Evolutionary conservation across 2,113 vertebrate genomes (phyloP).

Genomic region (Entomyzon cyanotis): DNA sequence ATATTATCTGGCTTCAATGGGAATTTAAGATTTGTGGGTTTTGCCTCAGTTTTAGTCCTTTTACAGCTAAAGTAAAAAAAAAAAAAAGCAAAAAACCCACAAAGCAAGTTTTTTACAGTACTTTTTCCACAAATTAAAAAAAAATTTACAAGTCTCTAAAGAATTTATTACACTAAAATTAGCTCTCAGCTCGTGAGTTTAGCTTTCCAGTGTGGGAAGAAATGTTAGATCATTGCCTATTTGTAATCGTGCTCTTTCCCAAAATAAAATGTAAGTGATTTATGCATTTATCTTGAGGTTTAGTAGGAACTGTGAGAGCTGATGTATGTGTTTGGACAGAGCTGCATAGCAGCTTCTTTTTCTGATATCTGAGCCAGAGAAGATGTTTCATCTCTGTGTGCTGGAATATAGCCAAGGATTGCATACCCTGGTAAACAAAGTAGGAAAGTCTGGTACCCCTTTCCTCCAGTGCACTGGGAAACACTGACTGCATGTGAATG

Average conservation of each 20-base stretch:
- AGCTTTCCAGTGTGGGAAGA: slow-evolving; percentile 38
- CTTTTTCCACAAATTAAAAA: neutral
- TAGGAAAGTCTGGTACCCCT: neutral
- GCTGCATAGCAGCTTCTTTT: neutral
- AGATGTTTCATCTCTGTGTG: neutral
- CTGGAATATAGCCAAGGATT: neutral
- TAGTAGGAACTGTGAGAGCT: neutral
- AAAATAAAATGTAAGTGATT: slow-evolving; percentile 16
- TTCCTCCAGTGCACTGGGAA: neutral
- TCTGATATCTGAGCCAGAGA: neutral
- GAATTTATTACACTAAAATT: slow-evolving; percentile 23
- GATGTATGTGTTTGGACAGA: neutral
- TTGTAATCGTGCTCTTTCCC: slow-evolving; percentile 34
- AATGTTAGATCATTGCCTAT: slow-evolving; percentile 41
- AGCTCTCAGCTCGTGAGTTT: neutral
- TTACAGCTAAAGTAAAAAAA: neutral
- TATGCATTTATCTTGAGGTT: slow-evolving; percentile 22
- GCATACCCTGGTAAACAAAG: neutral
- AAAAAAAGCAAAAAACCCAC: neutral
- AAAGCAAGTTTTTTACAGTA: neutral
- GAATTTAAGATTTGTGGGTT: neutral
- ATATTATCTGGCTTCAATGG: neutral
- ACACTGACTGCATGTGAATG: neutral
- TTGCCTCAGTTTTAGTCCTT: neutral
- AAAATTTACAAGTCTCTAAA: neutral